These are phyloP conservation scores for Asbolus verrucosus DNA, from an alignment of 1,140 invertebrate genomes.

Conservation along the genomic window DNA sequence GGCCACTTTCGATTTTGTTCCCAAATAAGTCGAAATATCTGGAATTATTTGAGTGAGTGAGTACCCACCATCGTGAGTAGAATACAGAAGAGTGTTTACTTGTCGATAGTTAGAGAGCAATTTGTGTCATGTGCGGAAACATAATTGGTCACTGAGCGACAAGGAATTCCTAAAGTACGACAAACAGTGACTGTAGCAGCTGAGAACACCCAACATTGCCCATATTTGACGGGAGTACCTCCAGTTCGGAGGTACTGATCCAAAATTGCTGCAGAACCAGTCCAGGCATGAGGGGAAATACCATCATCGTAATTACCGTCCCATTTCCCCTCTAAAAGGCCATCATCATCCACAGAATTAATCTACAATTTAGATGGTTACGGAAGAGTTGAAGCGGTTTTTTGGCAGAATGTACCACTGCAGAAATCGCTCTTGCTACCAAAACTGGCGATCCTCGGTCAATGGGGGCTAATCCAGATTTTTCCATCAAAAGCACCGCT, in stretches of 20 bases:
- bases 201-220: slow-evolving; percentile 87
- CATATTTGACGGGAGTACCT: slow-evolving; percentile 79
- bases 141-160: slow-evolving; percentile 81
- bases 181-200: slow-evolving; percentile 78
- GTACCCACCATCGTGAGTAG: no score
- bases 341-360: slow-evolving; percentile 74
- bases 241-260: slow-evolving; percentile 75
- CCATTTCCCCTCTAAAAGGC: slow-evolving; percentile 79
- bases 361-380: slow-evolving; percentile 65
- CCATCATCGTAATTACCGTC: slow-evolving; percentile 80
- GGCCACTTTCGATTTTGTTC: slow-evolving; percentile 73
- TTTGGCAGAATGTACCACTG: slow-evolving; percentile 69
- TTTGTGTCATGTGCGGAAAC: slow-evolving; percentile 84
- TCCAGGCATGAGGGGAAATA: slow-evolving; percentile 75
- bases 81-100: no score
- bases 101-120: slow-evolving; percentile 77
- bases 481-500: slow-evolving; percentile 73
- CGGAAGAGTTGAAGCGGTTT: background rate
- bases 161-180: slow-evolving; percentile 74
- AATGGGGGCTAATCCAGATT: slow-evolving; percentile 70
- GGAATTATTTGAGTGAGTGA: no score
- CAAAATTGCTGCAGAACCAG: slow-evolving; percentile 76
- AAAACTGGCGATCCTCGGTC: slow-evolving; percentile 78
- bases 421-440: slow-evolving; percentile 77
- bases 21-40: slow-evolving; percentile 73